Evolutionary conservation across 2,113 vertebrate species (phyloP).

Genomic region (Neogale vison): DNA sequence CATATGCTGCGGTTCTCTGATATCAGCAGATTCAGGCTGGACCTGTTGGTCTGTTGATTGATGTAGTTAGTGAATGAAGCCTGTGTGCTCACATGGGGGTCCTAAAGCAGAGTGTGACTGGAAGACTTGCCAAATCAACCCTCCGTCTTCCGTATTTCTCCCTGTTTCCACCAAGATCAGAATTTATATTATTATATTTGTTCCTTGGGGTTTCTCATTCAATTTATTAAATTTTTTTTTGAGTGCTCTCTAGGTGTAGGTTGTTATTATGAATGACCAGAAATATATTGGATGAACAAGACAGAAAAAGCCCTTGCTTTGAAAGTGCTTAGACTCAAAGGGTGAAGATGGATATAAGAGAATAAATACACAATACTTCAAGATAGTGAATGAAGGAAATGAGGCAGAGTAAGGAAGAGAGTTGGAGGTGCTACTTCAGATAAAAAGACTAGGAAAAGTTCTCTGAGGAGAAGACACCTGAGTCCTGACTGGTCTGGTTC

Average conservation of each 20-base stretch:
- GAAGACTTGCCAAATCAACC: not conserved
- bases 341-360: not conserved
- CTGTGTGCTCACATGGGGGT: fast-evolving
- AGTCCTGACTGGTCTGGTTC: not conserved
- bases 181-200: not conserved
- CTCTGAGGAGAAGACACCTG: not conserved
- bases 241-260: not conserved
- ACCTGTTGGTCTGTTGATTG: not conserved
- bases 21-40: not conserved
- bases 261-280: not conserved
- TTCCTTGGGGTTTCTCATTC: not conserved
- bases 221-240: not conserved
- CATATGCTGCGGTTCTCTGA: not conserved
- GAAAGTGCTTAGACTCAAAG: not conserved
- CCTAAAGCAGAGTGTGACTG: not conserved
- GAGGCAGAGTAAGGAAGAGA: not conserved
- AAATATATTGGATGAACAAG: not conserved
- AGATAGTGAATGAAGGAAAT: not conserved
- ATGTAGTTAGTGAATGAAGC: not conserved
- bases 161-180: not conserved
- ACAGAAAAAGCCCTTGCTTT: not conserved
- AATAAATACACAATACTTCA: not conserved
- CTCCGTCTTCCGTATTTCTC: not conserved
- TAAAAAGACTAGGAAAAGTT: not conserved
- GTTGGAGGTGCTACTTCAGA: not conserved